Conservation (phyloP, 1,140 invertebrate species). For the Lineus longissimus region DNA sequence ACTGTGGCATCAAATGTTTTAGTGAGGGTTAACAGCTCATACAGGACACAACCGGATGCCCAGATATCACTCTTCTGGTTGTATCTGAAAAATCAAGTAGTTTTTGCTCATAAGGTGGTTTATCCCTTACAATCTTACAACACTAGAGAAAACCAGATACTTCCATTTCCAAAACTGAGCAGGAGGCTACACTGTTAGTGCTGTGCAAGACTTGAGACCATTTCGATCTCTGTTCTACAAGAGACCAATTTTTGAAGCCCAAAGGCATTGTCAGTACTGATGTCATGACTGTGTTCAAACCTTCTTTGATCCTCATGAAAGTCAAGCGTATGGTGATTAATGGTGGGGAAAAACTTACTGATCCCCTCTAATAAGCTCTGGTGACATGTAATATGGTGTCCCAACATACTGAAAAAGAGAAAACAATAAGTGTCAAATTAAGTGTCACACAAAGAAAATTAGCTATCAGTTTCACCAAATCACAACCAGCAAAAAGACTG, state of each 20-base stretch:
- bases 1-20: constrained; percentile 64
- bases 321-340: not conserved
- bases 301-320: too few species aligned
- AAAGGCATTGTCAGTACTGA: too few species aligned
- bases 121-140: not conserved
- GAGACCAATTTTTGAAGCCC: too few species aligned
- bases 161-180: too few species aligned
- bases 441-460: too few species aligned
- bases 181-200: too few species aligned
- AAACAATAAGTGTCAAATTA: constrained; percentile 63
- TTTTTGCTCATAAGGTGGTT: not conserved
- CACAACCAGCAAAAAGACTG: too few species aligned
- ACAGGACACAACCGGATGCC: constrained; percentile 79
- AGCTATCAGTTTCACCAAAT: too few species aligned
- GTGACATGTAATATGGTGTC: constrained; percentile 80
- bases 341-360: constrained; percentile 55
- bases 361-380: constrained; percentile 74
- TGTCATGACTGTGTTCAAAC: too few species aligned
- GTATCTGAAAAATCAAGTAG: constrained; percentile 44
- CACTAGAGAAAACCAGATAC: too few species aligned
- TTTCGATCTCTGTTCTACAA: too few species aligned
- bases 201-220: too few species aligned
- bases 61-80: constrained; percentile 70
- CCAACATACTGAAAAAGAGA: constrained; percentile 61
- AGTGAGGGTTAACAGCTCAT: constrained; percentile 65